A percentile compares a stretch with the other conserved stretches of the same genome.
phyloP scores from a whole-genome alignment of 2,888 invertebrate genomes.

The Leptopilina drosophilae region DNA sequence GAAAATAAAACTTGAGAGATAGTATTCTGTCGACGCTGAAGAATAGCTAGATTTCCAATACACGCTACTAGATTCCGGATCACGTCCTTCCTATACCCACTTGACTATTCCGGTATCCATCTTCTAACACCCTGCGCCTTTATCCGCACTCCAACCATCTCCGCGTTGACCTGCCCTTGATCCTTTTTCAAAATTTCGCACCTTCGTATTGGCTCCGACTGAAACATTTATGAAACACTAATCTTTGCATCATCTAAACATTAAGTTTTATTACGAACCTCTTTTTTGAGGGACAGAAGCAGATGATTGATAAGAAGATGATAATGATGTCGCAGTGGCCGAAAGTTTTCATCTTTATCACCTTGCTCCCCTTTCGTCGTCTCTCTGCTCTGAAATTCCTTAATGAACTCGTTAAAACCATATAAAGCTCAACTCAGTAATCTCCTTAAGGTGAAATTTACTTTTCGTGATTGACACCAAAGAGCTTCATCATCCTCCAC shows the following conservation, averaged over 20 bases:
- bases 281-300: neutral
- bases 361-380: slow-evolving; percentile 17
- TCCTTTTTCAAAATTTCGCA: slow-evolving; percentile 14
- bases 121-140: slow-evolving; percentile 48
- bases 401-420: slow-evolving; percentile 23
- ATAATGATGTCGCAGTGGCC: slow-evolving; percentile 6
- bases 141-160: neutral
- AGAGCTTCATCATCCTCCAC: neutral
- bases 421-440: slow-evolving; percentile 9
- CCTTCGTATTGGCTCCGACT: neutral
- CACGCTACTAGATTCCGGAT: slow-evolving; percentile 63
- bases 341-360: slow-evolving; percentile 31
- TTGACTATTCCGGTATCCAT: slow-evolving; percentile 59
- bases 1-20: slow-evolving; percentile 62
- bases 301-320: no score
- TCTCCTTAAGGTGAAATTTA: slow-evolving; percentile 5
- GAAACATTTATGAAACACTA: neutral
- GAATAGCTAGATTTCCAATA: slow-evolving; percentile 64
- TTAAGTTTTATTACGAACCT: neutral
- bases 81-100: slow-evolving; percentile 61
- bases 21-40: slow-evolving; percentile 51
- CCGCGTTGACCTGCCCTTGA: neutral
- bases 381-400: slow-evolving; percentile 15
- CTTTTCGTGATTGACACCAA: slow-evolving; percentile 6
- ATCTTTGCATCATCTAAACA: neutral